Conservation (phyloP, 2,113 vertebrate genomes). For the Heptranchias perlo region DNA sequence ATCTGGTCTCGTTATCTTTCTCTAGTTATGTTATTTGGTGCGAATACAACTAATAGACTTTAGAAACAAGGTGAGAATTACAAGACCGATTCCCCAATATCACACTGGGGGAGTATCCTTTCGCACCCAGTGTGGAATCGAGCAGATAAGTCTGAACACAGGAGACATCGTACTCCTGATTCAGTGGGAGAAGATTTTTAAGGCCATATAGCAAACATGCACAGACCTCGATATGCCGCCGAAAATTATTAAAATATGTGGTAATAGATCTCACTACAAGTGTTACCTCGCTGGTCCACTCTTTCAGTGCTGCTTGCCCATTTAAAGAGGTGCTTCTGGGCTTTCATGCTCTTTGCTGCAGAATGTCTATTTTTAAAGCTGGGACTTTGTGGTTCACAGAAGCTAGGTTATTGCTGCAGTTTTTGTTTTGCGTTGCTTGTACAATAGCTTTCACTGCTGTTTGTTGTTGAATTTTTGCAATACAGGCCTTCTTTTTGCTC, state of each 20-base stretch:
- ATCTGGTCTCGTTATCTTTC: background rate
- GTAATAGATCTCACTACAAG: background rate
- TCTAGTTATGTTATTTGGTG: background rate
- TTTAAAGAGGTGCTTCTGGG: no score
- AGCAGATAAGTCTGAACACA: background rate
- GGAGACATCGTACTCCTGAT: background rate
- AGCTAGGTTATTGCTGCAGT: no score
- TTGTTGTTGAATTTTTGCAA: background rate
- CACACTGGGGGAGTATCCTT: background rate
- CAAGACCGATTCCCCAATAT: background rate
- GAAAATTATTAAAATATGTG: background rate
- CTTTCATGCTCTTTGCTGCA: no score
- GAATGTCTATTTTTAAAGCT: no score
- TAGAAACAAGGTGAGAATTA: background rate
- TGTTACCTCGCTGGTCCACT: background rate
- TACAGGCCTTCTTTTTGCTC: background rate
- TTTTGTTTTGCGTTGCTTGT: background rate
- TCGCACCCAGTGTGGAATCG: background rate
- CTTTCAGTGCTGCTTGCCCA: background rate
- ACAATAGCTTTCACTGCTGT: background rate
- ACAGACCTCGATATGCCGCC: background rate
- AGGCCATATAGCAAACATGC: background rate
- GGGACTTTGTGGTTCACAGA: no score
- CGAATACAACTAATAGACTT: background rate
- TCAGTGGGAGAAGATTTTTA: background rate